These are phyloP conservation scores for Trichoplusia ni DNA, from an alignment of 1,140 invertebrate genomes.

Conservation along the genomic window DNA sequence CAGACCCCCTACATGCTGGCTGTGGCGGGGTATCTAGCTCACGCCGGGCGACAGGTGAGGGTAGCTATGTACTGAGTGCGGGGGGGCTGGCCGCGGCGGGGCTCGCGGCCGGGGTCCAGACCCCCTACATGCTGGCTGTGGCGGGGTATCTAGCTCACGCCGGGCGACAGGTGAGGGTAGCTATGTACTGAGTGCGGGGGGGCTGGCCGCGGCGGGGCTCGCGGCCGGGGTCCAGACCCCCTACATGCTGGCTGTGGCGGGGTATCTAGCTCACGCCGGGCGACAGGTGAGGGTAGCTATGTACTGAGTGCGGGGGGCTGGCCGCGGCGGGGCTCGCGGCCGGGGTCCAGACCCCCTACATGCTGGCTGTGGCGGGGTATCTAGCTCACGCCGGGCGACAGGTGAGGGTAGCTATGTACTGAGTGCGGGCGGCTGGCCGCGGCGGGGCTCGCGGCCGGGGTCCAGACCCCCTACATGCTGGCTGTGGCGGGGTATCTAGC, in stretches of 20 bases:
- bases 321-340: constrained; percentile 84
- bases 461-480: background rate
- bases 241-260: constrained; percentile 89
- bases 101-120: constrained; percentile 86
- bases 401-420: constrained; percentile 86
- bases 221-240: constrained; percentile 90
- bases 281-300: constrained; percentile 86
- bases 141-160: constrained; percentile 87
- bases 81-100: constrained; percentile 85
- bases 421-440: constrained; percentile 92
- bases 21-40: constrained; percentile 85
- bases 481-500: background rate
- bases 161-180: constrained; percentile 87
- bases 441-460: constrained; percentile 84
- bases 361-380: constrained; percentile 86
- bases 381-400: constrained; percentile 89
- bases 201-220: constrained; percentile 85
- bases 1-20: constrained; percentile 93
- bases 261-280: constrained; percentile 86
- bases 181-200: constrained; percentile 84
- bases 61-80: constrained; percentile 84
- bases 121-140: constrained; percentile 92
- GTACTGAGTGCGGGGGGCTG: constrained; percentile 87
- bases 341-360: constrained; percentile 93
- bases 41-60: constrained; percentile 90